Base-by-base conservation (phyloP, 2,797 vertebrate genomes). In the Sus cebifrons region DNA sequence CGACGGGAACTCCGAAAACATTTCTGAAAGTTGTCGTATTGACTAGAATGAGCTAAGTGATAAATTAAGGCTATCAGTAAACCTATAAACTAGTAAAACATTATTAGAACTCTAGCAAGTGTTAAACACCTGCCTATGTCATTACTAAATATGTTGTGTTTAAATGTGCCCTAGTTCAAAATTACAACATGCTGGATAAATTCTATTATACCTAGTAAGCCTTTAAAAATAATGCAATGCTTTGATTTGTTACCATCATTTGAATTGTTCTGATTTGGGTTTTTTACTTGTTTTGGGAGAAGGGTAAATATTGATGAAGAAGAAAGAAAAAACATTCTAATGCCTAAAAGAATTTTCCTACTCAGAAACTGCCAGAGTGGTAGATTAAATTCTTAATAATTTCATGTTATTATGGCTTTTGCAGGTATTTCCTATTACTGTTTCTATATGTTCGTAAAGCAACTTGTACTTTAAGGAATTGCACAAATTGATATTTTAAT, bases 371-470 rank as follows among this genome's bases (percentile, higher is more conserved):
- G 1, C 40, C 62, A 1, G 18, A 62, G 15, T 64, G 2, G n/a
- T 44, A 11, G 8, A 74, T 77, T 86, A 90, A 88, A 95, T 84
- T 90, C 14, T 20, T 91, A 49, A 20, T 70, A 58, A 32, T 36
- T 49, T 75, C 23, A 29, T 75, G 6, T 29, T 85, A 58, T 15
- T 85, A 58, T 15, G 44, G 14, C 25, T 52, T 92, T 2, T 70
- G 2, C 29, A 56, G 54, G 3, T 81, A 9, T 7, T 52, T 71
- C 40, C 52, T 62, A 2, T 62, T 77, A 36, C 13, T 84, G 6
- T 93, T 91, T 95, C 78, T 15, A 54, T 88, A 82, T 40, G 40
- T 77, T 94, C 56, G 85, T 77, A 85, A 91, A 44, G 67, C 60
- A 94, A 86, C 5, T 25, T 78, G 49, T 87, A 23, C 68, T 89